Evolutionary conservation across 1,140 invertebrate genomes (phyloP), one percentile per base, ranked within the genome.

Genomic region (Pseudomyrmex dendroicus): DNA sequence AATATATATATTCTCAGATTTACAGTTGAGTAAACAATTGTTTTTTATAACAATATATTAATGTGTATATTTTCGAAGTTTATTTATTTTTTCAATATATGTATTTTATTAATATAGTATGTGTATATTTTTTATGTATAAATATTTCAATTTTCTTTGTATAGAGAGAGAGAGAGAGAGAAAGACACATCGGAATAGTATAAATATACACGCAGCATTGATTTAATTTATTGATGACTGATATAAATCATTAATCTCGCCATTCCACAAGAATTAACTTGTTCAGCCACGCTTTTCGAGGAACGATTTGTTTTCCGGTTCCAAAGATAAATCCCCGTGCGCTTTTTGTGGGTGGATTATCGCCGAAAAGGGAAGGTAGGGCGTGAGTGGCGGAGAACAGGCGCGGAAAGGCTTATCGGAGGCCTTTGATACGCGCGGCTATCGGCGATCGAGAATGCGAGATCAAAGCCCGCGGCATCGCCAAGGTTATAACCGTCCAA

Each of bases 401-500:
- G 44, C 66, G 54, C 56, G 54, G 50, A 48, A 85, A 83, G 63
- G 63, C 64, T 72, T 66, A 46, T 61, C 59, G 61, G 35, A 83
- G 73, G 56, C 64, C 73, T 74, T 66, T 61, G 54, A 68, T 73
- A 83, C 44, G 62, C 15, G 44, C 56, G 62, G 56, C 70, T 72
- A 86, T 87, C 66, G 72, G 25, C 74, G 74, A 87, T 87, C 52
- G 73, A 46, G 72, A 87, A 88, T 88, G 68, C 67, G 35, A 88
- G 87, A 88, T 88, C 87, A 88, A 88, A 88, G 87, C 86, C 63
- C 22, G 35, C 64, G 63, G 52, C 44, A 76, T 70, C 62, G 63
- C 64, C 44, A 70, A 68, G 86, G 86, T 87, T 87, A 82, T 56
- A 10, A 76, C 50, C 77, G 73, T 85, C 83, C 86, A 88, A 88